phyloP scores from a whole-genome alignment of 1,140 invertebrate species.

The Drosophila littoralis region DNA sequence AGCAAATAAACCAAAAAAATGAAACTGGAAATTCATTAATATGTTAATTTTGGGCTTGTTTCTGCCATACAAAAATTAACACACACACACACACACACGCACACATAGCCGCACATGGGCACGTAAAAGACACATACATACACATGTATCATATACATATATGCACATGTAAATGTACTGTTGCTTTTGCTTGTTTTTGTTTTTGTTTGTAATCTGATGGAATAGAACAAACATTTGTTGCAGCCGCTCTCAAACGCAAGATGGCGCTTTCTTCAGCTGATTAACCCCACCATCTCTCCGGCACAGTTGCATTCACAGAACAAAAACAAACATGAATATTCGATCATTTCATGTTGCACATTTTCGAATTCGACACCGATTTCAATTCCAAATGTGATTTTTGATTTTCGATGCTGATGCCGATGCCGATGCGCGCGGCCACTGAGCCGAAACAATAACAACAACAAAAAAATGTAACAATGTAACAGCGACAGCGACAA shows the following conservation, averaged over 20 bases:
- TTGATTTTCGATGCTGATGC: constrained; percentile 21
- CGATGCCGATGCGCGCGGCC: constrained; percentile 31
- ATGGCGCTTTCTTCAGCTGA: constrained; percentile 42
- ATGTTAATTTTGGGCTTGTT: constrained; percentile 72
- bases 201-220: neutral
- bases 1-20: constrained; percentile 40
- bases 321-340: constrained; percentile 5
- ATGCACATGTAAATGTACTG: neutral
- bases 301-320: neutral
- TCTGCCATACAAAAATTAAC: constrained; percentile 43
- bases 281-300: constrained; percentile 7
- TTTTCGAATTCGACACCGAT: constrained; percentile 19
- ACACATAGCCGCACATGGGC: constrained; percentile 41
- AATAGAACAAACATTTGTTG: constrained; percentile 24
- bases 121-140: constrained; percentile 21
- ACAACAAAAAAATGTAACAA: constrained; percentile 33
- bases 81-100: constrained; percentile 20
- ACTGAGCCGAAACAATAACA: constrained; percentile 29
- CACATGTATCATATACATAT: neutral
- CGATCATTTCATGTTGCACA: constrained; percentile 20
- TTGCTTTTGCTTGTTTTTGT: constrained; percentile 1
- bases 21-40: constrained; percentile 81
- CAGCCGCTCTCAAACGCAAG: constrained; percentile 24
- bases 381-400: constrained; percentile 11
- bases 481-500: neutral